These are phyloP conservation scores for Nomada fucata DNA, from an alignment of 2,888 invertebrate genomes.

Conservation along the genomic window DNA sequence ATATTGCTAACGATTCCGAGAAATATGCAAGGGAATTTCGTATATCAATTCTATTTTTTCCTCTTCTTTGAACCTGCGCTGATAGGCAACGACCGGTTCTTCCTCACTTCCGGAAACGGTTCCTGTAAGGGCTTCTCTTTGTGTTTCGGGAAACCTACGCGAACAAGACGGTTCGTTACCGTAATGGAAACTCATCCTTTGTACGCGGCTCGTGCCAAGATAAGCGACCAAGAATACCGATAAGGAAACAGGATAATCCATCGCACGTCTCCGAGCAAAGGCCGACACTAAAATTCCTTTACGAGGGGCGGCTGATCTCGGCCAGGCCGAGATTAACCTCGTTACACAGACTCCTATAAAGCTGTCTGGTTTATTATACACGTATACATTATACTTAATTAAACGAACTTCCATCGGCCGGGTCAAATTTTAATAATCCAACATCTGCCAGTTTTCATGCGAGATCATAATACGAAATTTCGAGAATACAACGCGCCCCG, in stretches of 20 bases:
- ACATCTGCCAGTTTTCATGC: background rate
- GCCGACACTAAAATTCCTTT: slow-evolving; percentile 58
- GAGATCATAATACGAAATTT: slow-evolving; percentile 5
- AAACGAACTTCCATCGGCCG: slow-evolving; percentile 8
- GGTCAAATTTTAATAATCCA: slow-evolving; percentile 52
- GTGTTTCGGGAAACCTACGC: slow-evolving; percentile 35
- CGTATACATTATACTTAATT: slow-evolving; percentile 39
- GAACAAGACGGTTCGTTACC: slow-evolving; percentile 34
- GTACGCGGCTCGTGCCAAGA: slow-evolving; percentile 5
- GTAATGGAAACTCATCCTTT: slow-evolving; percentile 5
- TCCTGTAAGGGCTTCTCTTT: slow-evolving; percentile 29
- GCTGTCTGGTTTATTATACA: background rate
- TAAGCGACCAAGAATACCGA: slow-evolving; percentile 11
- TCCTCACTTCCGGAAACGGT: slow-evolving; percentile 30
- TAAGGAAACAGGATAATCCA: slow-evolving; percentile 43
- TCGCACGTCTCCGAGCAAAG: slow-evolving; percentile 18
- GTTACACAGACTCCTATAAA: slow-evolving; percentile 41
- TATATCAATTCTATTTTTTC: background rate
- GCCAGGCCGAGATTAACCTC: slow-evolving; percentile 44
- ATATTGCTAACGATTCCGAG: too few species aligned
- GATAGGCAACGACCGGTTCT: background rate
- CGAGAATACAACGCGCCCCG: background rate
- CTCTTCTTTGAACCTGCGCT: slow-evolving; percentile 19
- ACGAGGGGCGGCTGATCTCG: slow-evolving; percentile 40
- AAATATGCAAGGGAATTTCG: too few species aligned